Evolutionary conservation across 2,888 invertebrate genomes (phyloP).

Genomic region (Andricus curvator): DNA sequence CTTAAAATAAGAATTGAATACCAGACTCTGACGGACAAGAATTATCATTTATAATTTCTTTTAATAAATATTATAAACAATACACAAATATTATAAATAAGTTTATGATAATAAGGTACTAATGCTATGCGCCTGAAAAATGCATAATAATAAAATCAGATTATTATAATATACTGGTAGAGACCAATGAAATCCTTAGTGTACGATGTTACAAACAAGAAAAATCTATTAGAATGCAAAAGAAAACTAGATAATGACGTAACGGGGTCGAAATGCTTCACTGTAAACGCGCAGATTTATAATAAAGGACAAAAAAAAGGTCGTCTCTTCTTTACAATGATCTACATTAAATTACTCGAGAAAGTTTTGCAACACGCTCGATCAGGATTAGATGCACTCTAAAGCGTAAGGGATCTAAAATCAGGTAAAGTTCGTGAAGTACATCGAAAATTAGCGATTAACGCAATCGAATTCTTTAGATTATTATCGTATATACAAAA

Average conservation of each 20-base stretch:
- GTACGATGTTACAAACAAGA: slow-evolving; percentile 40
- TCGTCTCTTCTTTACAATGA: slow-evolving; percentile 48
- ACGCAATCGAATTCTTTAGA: slow-evolving; percentile 36
- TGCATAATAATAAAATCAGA: slow-evolving; percentile 61
- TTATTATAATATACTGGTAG: slow-evolving; percentile 36
- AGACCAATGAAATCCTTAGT: slow-evolving; percentile 37
- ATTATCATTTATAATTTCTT: slow-evolving; percentile 64
- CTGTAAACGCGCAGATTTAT: slow-evolving; percentile 28
- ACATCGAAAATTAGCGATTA: slow-evolving; percentile 24
- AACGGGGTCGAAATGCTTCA: slow-evolving; percentile 8
- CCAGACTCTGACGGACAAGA: slow-evolving; percentile 56
- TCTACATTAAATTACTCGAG: slow-evolving; percentile 26
- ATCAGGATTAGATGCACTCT: slow-evolving; percentile 51
- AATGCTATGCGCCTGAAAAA: slow-evolving; percentile 64
- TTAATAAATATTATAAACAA: slow-evolving; percentile 74
- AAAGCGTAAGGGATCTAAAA: slow-evolving; percentile 54
- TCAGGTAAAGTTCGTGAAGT: slow-evolving; percentile 42
- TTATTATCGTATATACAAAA: slow-evolving; percentile 62
- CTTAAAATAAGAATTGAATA: not conserved
- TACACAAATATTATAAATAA: slow-evolving; percentile 72
- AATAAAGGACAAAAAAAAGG: slow-evolving; percentile 43
- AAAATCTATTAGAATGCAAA: slow-evolving; percentile 39
- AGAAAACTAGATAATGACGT: slow-evolving; percentile 40
- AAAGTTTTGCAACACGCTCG: slow-evolving; percentile 39
- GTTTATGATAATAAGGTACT: slow-evolving; percentile 61